These are phyloP conservation scores for Antennarius maculatus DNA, from an alignment of 2,797 vertebrate species.

Conservation along the genomic window DNA sequence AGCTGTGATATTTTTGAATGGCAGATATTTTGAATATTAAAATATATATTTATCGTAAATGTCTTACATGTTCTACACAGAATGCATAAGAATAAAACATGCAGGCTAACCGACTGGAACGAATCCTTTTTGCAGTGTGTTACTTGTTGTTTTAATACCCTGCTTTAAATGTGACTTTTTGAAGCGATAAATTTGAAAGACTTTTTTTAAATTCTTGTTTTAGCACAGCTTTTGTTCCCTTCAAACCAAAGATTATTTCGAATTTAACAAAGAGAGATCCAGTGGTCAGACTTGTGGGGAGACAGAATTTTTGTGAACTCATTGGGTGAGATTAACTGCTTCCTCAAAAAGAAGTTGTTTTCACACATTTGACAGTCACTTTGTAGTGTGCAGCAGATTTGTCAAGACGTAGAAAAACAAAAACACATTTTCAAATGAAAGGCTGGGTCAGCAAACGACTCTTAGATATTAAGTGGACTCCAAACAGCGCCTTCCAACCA, in stretches of 20 bases:
- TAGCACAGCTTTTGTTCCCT: background rate
- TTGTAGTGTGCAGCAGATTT: constrained; percentile 27
- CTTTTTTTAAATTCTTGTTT: too few species aligned
- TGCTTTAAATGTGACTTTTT: background rate
- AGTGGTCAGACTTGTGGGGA: constrained; percentile 1
- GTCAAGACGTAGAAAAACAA: constrained; percentile 23
- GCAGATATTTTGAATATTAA: too few species aligned
- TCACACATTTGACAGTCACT: constrained; percentile 20
- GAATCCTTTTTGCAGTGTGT: too few species aligned
- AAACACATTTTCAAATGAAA: constrained; percentile 34
- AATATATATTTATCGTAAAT: too few species aligned
- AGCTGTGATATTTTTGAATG: too few species aligned
- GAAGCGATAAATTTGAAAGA: background rate
- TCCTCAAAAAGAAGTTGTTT: constrained; percentile 21
- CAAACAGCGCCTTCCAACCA: constrained; percentile 1
- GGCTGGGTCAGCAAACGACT: constrained; percentile 32
- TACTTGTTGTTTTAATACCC: background rate
- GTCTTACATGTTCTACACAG: background rate
- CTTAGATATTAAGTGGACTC: constrained; percentile 24
- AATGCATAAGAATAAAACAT: background rate
- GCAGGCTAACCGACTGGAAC: background rate
- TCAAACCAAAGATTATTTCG: background rate
- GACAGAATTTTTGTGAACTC: constrained; percentile 15
- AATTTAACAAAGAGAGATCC: background rate
- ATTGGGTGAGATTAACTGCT: background rate